Evolutionary conservation across 2,113 vertebrate species (phyloP).

Genomic region (Lophochroa leadbeateri): DNA sequence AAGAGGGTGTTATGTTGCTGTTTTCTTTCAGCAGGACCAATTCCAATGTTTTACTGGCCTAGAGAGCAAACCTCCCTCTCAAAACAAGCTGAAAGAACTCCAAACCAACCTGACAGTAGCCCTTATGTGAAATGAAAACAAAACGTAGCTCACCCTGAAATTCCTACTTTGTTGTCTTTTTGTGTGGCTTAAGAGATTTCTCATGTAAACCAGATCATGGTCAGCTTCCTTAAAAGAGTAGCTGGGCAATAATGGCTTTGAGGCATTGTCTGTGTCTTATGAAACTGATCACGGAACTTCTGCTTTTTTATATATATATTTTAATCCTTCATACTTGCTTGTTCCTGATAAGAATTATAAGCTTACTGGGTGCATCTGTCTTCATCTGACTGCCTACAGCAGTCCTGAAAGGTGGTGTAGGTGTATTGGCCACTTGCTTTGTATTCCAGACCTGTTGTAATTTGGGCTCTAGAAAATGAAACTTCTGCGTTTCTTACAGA

Average conservation of each 20-base stretch:
- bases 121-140: not conserved
- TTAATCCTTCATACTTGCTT: not conserved
- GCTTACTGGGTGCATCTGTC: not conserved
- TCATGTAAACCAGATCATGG: not conserved
- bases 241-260: not conserved
- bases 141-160: not conserved
- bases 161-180: not conserved
- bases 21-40: not conserved
- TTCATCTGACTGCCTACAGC: not conserved
- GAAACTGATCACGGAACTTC: not conserved
- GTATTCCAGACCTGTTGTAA: not conserved
- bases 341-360: not conserved
- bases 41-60: not conserved
- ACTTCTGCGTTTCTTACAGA: slow-evolving; percentile 16
- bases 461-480: slow-evolving; percentile 27
- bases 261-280: not conserved
- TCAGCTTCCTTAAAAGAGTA: not conserved
- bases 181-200: not conserved
- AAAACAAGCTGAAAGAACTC: not conserved
- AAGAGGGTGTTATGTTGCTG: not conserved
- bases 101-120: not conserved
- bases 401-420: not conserved
- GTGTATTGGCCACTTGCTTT: not conserved
- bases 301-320: not conserved
- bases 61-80: not conserved